These are phyloP conservation scores for Agonum fuliginosum DNA, from an alignment of 2,888 invertebrate species.

Conservation along the genomic window DNA sequence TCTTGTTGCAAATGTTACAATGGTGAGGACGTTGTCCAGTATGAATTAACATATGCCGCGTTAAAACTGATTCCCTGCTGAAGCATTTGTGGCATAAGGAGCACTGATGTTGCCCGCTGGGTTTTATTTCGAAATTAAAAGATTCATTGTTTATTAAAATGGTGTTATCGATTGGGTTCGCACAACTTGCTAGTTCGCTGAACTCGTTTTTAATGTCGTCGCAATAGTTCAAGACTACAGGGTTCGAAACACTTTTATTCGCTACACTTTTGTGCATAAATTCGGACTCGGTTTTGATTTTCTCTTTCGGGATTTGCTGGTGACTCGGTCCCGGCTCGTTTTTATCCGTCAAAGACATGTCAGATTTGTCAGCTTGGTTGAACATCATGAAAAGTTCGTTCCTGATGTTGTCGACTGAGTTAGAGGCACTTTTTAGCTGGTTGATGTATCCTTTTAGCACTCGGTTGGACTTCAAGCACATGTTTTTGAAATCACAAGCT, in stretches of 20 bases:
- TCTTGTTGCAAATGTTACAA: conserved; percentile 20
- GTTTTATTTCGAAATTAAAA: conserved; percentile 28
- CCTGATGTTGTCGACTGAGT: conserved; percentile 20
- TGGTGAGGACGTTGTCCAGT: conserved; percentile 12
- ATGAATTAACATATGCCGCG: conserved; percentile 42
- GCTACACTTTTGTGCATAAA: conserved; percentile 14
- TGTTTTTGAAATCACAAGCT: conserved; percentile 38
- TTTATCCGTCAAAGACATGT: too few species aligned
- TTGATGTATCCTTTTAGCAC: conserved; percentile 19
- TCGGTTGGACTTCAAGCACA: conserved; percentile 28
- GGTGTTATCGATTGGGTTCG: neutral
- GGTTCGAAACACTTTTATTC: conserved; percentile 26
- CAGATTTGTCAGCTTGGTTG: neutral
- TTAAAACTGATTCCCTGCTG: conserved; percentile 12
- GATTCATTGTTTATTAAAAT: neutral
- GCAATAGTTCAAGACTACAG: neutral
- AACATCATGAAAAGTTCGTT: conserved; percentile 46
- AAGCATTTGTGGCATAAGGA: conserved; percentile 32
- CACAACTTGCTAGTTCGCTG: conserved; percentile 16
- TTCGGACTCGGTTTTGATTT: neutral
- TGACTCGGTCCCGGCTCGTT: neutral
- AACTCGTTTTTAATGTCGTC: conserved; percentile 39
- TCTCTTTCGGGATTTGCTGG: neutral
- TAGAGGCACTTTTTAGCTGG: conserved; percentile 35
- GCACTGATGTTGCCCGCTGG: conserved; percentile 4